Conservation (phyloP, 2,113 vertebrate genomes). For the Menidia beryllina region DNA sequence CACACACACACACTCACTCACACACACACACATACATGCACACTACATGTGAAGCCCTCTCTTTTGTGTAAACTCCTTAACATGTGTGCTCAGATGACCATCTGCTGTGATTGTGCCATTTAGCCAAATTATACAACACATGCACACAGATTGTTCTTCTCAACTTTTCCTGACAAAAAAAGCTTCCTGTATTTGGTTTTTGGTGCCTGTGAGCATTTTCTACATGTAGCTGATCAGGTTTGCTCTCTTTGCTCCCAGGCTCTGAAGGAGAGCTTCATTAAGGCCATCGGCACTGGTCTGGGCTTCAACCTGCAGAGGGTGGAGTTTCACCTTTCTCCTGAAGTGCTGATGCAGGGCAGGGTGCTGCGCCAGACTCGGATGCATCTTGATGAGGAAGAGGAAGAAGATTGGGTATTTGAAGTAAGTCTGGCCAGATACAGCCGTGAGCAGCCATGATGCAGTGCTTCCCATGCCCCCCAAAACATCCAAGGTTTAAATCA, state of each 20-base stretch:
- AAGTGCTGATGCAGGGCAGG: slow-evolving; percentile 81
- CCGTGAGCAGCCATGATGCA: too few relatives aligned
- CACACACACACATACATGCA: neutral
- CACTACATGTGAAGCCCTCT: slow-evolving; percentile 16
- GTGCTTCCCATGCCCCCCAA: neutral
- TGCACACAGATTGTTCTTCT: slow-evolving; percentile 20
- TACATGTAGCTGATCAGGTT: slow-evolving; percentile 20
- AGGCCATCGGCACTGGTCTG: slow-evolving; percentile 93
- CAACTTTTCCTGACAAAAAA: slow-evolving; percentile 15
- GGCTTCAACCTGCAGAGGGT: slow-evolving; percentile 92
- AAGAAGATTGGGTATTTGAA: slow-evolving; percentile 79
- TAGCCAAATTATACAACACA: slow-evolving; percentile 28
- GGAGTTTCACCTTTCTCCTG: slow-evolving; percentile 89
- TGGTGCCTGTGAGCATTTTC: slow-evolving; percentile 3
- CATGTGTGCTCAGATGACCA: slow-evolving; percentile 48
- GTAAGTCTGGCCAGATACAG: slow-evolving; percentile 70
- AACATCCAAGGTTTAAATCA: neutral
- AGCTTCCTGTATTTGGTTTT: neutral
- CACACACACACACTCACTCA: slow-evolving; percentile 8
- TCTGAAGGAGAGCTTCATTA: slow-evolving; percentile 97
- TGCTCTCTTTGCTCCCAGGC: slow-evolving; percentile 79
- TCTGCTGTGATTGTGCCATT: slow-evolving; percentile 32
- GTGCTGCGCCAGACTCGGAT: slow-evolving; percentile 88
- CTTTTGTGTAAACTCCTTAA: slow-evolving; percentile 44
- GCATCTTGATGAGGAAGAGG: slow-evolving; percentile 87